Percentiles rank a stretch among this genome's conserved stretches.
Evolutionary conservation across 2,888 invertebrate species (phyloP).

Genomic region (Synanthedon vespiformis): DNA sequence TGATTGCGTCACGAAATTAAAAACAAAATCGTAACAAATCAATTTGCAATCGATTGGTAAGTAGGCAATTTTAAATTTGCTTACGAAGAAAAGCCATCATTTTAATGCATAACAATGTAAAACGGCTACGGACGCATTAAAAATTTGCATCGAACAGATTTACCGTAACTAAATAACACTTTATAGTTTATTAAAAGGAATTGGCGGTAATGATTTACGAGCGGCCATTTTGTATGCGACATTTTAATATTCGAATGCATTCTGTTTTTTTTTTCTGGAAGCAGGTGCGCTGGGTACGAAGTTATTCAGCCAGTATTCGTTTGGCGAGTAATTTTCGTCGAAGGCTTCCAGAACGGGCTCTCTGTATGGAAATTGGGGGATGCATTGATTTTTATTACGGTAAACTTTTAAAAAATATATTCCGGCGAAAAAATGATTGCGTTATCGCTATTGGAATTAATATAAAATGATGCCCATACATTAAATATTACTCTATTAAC

Average conservation of each 20-base stretch:
- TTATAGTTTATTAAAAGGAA: conserved; percentile 62
- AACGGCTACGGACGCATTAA: conserved; percentile 15
- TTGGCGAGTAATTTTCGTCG: conserved; percentile 39
- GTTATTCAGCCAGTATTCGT: conserved; percentile 35
- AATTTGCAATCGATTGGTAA: conserved; percentile 25
- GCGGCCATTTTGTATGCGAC: conserved; percentile 53
- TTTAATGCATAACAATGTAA: conserved; percentile 36
- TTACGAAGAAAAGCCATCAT: conserved; percentile 15
- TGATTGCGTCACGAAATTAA: conserved; percentile 7
- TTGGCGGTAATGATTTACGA: conserved; percentile 59
- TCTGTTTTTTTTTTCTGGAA: conserved; percentile 41
- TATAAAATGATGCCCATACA: background rate
- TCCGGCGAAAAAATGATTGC: background rate
- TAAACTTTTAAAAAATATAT: background rate
- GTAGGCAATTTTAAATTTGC: conserved; percentile 24
- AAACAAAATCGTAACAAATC: conserved; percentile 32
- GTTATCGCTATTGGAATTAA: background rate
- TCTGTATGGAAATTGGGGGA: conserved; percentile 33
- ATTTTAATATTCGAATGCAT: conserved; percentile 58
- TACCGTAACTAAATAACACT: conserved; percentile 60
- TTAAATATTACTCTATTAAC: too few species aligned
- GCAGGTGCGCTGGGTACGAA: conserved; percentile 48
- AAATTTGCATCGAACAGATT: conserved; percentile 20
- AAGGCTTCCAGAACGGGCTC: conserved; percentile 37
- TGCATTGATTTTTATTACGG: conserved; percentile 29